phyloP scores from a whole-genome alignment of 2,797 vertebrate genomes.

The Clamator glandarius region DNA sequence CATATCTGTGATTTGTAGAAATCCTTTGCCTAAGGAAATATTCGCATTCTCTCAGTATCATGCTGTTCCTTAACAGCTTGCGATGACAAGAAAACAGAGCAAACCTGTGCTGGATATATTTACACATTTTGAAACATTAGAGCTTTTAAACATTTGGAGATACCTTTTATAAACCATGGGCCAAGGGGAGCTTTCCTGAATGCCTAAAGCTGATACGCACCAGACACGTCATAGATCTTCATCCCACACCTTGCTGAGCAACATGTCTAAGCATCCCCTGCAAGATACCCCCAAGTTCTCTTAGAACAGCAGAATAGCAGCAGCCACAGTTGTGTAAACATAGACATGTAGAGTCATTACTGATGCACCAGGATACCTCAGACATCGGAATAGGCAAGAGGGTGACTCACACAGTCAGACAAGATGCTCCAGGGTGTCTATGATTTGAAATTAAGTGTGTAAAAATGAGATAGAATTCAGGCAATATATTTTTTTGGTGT shows the following conservation, averaged over 20 bases:
- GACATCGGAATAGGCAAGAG: accelerated
- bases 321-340: neutral
- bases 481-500: accelerated
- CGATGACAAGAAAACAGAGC: neutral
- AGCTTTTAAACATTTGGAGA: neutral
- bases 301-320: neutral
- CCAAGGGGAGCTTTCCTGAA: neutral
- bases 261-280: neutral
- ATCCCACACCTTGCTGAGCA: neutral
- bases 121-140: neutral
- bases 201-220: neutral
- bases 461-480: neutral
- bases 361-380: neutral
- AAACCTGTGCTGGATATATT: neutral
- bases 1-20: neutral
- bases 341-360: neutral
- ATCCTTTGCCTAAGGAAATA: neutral
- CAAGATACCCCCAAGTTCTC: neutral
- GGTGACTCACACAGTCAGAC: neutral
- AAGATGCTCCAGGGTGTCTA: neutral
- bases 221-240: neutral
- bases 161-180: neutral
- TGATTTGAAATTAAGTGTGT: neutral
- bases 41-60: neutral
- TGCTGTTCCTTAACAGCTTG: neutral